These are phyloP conservation scores for Platyscelio sp. DNA, from an alignment of 2,888 invertebrate species.

Conservation along the genomic window DNA sequence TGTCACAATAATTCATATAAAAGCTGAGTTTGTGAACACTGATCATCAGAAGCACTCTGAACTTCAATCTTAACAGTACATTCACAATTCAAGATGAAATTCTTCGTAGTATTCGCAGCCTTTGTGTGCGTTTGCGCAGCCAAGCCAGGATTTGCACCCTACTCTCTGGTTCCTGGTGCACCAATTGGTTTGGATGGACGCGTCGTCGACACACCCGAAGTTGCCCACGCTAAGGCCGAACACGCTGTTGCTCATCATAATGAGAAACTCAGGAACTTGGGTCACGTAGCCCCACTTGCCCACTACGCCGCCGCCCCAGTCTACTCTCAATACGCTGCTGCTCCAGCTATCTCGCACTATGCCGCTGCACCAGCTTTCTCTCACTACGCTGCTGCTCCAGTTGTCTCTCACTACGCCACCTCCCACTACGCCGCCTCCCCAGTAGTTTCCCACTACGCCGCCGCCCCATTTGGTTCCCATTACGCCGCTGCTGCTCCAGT, in stretches of 20 bases:
- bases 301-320: background rate
- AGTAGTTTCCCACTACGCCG: background rate
- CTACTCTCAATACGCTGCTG: background rate
- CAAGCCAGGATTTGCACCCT: constrained; percentile 57
- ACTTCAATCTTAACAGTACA: background rate
- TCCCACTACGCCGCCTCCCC: background rate
- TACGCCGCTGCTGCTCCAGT: constrained; percentile 14
- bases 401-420: too few species aligned
- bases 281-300: background rate
- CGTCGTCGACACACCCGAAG: constrained; percentile 78
- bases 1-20: too few species aligned
- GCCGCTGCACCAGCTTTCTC: constrained; percentile 5
- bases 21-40: too few species aligned
- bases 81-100: constrained; percentile 56
- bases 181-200: constrained; percentile 77
- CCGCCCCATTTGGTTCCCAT: background rate
- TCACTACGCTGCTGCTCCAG: background rate
- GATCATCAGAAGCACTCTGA: constrained; percentile 41
- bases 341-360: background rate
- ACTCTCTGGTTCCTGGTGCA: constrained; percentile 54
- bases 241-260: constrained; percentile 73
- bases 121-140: constrained; percentile 66
- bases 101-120: constrained; percentile 62
- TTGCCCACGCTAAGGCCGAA: constrained; percentile 75
- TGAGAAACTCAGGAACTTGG: constrained; percentile 34